Percentiles rank a stretch among this genome's conserved stretches.
These are phyloP conservation scores for Erynnis tages DNA, from an alignment of 2,888 invertebrate genomes.

Conservation along the genomic window DNA sequence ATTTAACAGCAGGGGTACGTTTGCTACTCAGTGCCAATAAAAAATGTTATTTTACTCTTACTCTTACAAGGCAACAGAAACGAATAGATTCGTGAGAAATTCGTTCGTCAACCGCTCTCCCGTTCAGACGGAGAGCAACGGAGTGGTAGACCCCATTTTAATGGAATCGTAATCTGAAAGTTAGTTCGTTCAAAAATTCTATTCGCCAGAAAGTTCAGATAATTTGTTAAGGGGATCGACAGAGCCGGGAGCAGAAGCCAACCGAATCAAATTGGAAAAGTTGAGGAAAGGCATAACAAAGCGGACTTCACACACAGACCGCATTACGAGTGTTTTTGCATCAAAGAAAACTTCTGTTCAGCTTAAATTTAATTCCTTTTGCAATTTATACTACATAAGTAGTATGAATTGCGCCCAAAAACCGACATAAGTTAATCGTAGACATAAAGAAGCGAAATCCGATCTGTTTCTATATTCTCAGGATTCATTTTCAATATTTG, in stretches of 20 bases:
- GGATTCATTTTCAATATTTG: no score
- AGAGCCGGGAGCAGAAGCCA: conserved; percentile 19
- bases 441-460: no score
- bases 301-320: conserved; percentile 13
- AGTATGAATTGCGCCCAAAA: no score
- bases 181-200: conserved; percentile 28
- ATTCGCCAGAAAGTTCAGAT: conserved; percentile 25
- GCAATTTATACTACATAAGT: no score
- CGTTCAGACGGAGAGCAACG: neutral
- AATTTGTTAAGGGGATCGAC: conserved; percentile 27
- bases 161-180: conserved; percentile 12
- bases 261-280: conserved; percentile 28
- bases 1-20: no score
- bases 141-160: neutral
- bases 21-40: no score
- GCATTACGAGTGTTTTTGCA: neutral
- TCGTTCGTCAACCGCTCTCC: neutral
- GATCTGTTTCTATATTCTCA: no score
- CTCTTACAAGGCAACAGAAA: no score
- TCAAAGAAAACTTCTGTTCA: neutral
- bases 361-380: neutral
- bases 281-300: conserved; percentile 23
- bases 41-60: no score
- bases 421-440: no score
- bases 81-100: no score